Base-by-base conservation (phyloP, 1,140 invertebrate species). In the Thaumetopoea pityocampa region DNA sequence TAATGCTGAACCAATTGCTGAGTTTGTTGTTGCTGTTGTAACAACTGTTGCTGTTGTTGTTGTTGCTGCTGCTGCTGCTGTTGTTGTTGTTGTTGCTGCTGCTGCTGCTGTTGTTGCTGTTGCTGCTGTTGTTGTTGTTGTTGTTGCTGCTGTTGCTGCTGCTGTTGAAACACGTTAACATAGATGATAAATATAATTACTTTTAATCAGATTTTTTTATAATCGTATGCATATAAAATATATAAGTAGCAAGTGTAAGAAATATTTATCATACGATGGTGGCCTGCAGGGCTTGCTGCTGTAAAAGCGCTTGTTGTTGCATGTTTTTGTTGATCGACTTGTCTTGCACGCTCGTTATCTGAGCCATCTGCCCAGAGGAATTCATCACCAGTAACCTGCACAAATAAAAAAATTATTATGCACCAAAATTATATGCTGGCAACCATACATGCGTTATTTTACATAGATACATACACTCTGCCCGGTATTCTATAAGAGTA, bases 311-410 rank as follows among this genome's bases (percentile, higher is more conserved):
- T 35, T 84, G 77, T 34, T 84, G 80, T 27, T 81, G 77, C 8
- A 79, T 62, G 14, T 36, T 77, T 34, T 76, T 86, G 56, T 37
- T 67, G 43, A 62, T 38, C 0, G 67, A 32, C 34, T 81, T 80
- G 15, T 83, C 74, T 0, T 62, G 60, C 4, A 73, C 42, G 22
- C 55, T 80, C 0, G 86, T 72, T 3, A 87, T 84, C 55, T 86
- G 83, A 1, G 82, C 65, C 79, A 88, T 88, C 27, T 87, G 87
- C 1, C 87, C 85, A 8, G 70, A 66, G 1, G 86, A 79, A 53
- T 86, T 89, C 87, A 89, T 88, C 15, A 88, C 74, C 32, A 88
- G 45, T 62, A 89, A 74, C 47, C 87, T 89, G 44, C 6, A 63
- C 51, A 3, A 29, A 44, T 22, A 14, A 15, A 28, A 12, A 33